Evolutionary conservation across 2,888 invertebrate genomes (phyloP).

Genomic region (Scaptomyza reducta): DNA sequence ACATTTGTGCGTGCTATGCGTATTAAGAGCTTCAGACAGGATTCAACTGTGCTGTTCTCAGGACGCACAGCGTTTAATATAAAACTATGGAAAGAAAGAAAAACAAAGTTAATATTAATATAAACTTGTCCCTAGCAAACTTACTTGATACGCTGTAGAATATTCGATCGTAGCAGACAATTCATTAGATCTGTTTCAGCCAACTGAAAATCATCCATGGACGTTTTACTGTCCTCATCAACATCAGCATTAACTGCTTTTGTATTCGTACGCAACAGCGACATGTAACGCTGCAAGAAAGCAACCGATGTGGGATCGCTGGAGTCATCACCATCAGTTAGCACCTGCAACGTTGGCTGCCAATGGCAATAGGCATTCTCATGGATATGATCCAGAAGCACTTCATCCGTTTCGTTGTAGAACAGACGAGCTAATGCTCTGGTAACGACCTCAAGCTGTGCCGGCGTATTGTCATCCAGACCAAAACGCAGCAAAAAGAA

Average conservation of each 20-base stretch:
- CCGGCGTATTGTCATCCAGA: constrained; percentile 91
- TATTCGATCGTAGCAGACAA: constrained; percentile 89
- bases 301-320: constrained; percentile 84
- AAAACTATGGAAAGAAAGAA: constrained; percentile 86
- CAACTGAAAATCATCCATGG: constrained; percentile 93
- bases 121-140: neutral
- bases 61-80: constrained; percentile 90
- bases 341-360: constrained; percentile 86
- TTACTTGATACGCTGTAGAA: constrained; percentile 89
- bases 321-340: constrained; percentile 67
- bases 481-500: constrained; percentile 93
- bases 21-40: constrained; percentile 91
- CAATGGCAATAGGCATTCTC: constrained; percentile 88
- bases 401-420: constrained; percentile 91
- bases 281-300: constrained; percentile 86
- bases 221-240: constrained; percentile 85
- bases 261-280: constrained; percentile 75
- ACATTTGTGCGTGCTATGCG: constrained; percentile 91
- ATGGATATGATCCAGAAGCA: constrained; percentile 87
- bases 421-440: constrained; percentile 90
- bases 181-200: constrained; percentile 92
- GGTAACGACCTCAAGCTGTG: constrained; percentile 90
- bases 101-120: neutral
- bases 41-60: constrained; percentile 89
- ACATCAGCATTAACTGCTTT: constrained; percentile 78